Conservation (phyloP, 2,797 vertebrate species). For the Rhynchonycteris naso region DNA sequence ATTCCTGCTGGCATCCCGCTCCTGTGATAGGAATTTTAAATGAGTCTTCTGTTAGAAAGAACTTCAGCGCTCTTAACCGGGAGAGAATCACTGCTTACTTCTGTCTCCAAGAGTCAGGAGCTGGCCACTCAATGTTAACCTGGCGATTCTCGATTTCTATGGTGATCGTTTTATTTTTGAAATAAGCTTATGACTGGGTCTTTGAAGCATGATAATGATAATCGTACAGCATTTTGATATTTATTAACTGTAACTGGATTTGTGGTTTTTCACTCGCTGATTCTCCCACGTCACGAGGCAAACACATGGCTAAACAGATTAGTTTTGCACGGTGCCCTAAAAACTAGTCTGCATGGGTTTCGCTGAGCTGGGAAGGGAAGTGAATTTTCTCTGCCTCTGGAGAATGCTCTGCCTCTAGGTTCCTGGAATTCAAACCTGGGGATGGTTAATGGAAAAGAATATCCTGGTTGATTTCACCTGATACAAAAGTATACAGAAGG, state of each 20-base stretch:
- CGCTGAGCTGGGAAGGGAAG: slow-evolving; percentile 64
- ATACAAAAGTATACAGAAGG: neutral
- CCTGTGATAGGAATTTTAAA: slow-evolving; percentile 84
- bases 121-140: slow-evolving; percentile 7
- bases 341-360: slow-evolving; percentile 56
- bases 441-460: slow-evolving; percentile 28
- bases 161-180: slow-evolving; percentile 61
- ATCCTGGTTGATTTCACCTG: slow-evolving; percentile 19
- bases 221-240: slow-evolving; percentile 52
- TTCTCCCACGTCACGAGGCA: slow-evolving; percentile 52
- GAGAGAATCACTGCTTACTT: neutral
- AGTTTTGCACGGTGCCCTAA: slow-evolving; percentile 59
- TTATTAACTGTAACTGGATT: slow-evolving; percentile 62
- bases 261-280: slow-evolving; percentile 45
- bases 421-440: slow-evolving; percentile 30
- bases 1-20: slow-evolving; percentile 82
- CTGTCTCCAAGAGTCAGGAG: neutral
- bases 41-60: slow-evolving; percentile 59
- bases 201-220: neutral
- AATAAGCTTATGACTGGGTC: slow-evolving; percentile 10
- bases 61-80: neutral
- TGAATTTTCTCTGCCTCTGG: slow-evolving; percentile 73
- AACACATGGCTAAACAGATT: slow-evolving; percentile 70
- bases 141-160: slow-evolving; percentile 48
- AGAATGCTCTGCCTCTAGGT: slow-evolving; percentile 62